Evolutionary conservation across 2,113 vertebrate species (phyloP), one percentile per base, ranked within the genome.

Genomic region (Deroptyus accipitrinus): DNA sequence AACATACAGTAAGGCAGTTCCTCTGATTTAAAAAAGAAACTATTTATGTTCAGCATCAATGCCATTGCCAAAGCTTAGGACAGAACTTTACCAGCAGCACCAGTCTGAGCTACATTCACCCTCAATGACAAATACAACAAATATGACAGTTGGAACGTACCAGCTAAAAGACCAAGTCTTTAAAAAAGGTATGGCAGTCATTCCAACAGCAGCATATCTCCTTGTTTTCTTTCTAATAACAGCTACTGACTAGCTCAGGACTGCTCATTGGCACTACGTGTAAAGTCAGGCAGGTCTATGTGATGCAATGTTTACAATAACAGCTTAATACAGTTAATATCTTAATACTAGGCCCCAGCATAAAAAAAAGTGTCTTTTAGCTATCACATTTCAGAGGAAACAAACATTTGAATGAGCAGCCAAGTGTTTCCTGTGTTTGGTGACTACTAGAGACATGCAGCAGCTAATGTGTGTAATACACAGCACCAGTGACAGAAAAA

Each of bases 401-500:
- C 17, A 75, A 83, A 35, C 17, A 10, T 55, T 13, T 59, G 55
- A 57, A 48, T 2, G 6, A 33, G 33, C 27, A 54, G 25, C 15
- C 55, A 55, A 80, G 51, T 2, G 11, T n/a, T 42, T 57, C 64
- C 17, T 8, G 0, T 4, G 6, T 35, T 44, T 17, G 35, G 13
- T 35, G 75, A 80, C 48, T 41, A 7, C 46, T 22, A 7, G 86
- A 83, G 79, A 86, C 66, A 75, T 0, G 0, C 72, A 73, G 68
- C 3, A 28, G 81, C 55, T 25, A 5, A 9, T 0, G 1, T 6
- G 16, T 27, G n/a, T 61, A 85, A 74, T 5, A 24, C 16, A 17
- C 13, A 18, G 31, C 17, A 1, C 0, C 13, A 0, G 1, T 16
- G 51, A 63, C 33, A 52, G 33, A 31, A n/a, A 77, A 55, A 19